phyloP scores from a whole-genome alignment of 92 coral and sea anemone genomes.

The Heteractis magnifica region DNA sequence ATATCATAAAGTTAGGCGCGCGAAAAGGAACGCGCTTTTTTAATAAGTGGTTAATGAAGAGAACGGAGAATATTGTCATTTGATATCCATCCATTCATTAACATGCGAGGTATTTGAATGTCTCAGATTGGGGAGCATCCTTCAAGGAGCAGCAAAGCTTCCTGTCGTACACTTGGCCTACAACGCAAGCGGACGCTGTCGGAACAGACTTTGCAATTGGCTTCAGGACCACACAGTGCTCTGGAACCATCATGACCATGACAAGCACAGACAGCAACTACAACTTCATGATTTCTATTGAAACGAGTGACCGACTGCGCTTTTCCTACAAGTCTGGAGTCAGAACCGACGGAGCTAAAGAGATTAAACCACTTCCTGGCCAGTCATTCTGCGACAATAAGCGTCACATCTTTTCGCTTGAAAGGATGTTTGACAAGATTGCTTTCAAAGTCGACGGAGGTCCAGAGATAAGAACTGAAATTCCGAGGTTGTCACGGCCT shows the following conservation, averaged over 20 bases:
- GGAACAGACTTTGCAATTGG: constrained; percentile 75
- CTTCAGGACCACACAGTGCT: constrained; percentile 55
- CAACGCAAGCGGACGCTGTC: constrained; percentile 14
- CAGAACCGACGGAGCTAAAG: constrained; percentile 16
- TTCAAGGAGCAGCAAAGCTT: constrained; percentile 48
- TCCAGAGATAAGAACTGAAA: background rate
- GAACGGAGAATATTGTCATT: background rate
- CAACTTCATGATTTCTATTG: constrained; percentile 39
- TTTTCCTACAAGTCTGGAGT: constrained; percentile 36
- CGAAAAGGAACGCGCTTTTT: no score
- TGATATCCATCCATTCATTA: background rate
- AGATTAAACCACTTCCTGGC: constrained; percentile 28
- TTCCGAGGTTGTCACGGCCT: constrained; percentile 22
- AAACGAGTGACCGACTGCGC: constrained; percentile 27
- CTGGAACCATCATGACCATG: constrained; percentile 63
- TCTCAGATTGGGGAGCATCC: constrained; percentile 74
- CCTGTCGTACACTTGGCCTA: constrained; percentile 50
- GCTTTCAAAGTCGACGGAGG: constrained; percentile 54
- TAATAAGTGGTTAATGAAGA: no score
- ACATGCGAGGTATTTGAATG: background rate
- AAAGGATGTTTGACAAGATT: constrained; percentile 45
- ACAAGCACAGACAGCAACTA: constrained; percentile 18
- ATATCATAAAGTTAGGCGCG: no score
- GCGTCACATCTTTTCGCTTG: constrained; percentile 59
- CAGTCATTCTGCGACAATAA: constrained; percentile 49